Percentiles rank a stretch among this genome's conserved stretches.
phyloP scores from a whole-genome alignment of 2,113 vertebrate species.

The Zeus faber region DNA sequence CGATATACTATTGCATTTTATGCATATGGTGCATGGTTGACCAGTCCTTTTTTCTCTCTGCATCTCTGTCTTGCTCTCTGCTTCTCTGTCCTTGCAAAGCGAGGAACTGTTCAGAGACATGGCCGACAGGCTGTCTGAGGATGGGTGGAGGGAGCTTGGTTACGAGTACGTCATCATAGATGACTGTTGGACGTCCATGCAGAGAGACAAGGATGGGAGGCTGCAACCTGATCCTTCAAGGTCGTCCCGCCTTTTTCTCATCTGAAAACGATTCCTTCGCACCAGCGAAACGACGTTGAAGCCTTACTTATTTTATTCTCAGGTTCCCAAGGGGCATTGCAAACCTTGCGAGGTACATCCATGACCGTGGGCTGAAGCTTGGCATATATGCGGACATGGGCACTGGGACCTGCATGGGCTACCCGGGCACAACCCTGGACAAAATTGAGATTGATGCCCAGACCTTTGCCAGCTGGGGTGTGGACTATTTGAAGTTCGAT shows the following conservation, averaged over 20 bases:
- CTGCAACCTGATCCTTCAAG: conserved; percentile 78
- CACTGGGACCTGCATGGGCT: conserved; percentile 80
- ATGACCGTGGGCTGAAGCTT: conserved; percentile 82
- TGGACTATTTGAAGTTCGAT: conserved; percentile 90
- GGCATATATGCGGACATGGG: conserved; percentile 87
- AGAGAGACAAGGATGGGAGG: conserved; percentile 63
- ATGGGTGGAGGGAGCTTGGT: conserved; percentile 64
- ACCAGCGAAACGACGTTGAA: too few species aligned
- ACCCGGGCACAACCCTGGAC: conserved; percentile 81
- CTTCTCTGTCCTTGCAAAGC: conserved; percentile 48
- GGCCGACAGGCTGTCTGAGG: conserved; percentile 80
- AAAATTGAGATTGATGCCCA: conserved; percentile 75
- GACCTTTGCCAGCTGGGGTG: conserved; percentile 85
- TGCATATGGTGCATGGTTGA: too few species aligned
- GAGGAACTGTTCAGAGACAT: conserved; percentile 83
- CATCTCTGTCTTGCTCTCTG: background rate
- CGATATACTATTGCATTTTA: too few species aligned
- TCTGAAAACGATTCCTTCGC: too few species aligned
- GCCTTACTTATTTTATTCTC: background rate
- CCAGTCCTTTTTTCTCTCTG: too few species aligned
- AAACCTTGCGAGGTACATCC: conserved; percentile 81
- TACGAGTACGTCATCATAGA: conserved; percentile 84
- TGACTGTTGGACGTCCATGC: conserved; percentile 84
- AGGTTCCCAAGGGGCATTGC: conserved; percentile 83
- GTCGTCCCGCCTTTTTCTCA: conserved; percentile 16